phyloP scores from a whole-genome alignment of 2,797 vertebrate genomes.

The Pangasius macronema region DNA sequence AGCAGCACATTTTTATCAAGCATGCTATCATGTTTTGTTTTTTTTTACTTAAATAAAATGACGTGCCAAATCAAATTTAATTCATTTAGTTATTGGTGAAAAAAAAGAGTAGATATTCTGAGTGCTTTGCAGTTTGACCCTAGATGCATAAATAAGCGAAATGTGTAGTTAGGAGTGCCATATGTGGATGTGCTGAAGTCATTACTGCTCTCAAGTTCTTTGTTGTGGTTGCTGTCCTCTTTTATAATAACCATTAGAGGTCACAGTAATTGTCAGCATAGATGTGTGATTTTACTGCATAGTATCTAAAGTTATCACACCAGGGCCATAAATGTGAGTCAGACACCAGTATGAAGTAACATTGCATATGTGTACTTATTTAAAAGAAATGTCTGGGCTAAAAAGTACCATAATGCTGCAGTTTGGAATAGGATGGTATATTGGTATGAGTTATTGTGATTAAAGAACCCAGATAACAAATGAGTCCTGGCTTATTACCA shows the following conservation, averaged over 20 bases:
- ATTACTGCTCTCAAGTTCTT: constrained; percentile 63
- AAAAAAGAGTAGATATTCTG: not conserved
- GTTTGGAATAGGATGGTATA: not conserved
- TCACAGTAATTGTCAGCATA: constrained; percentile 56
- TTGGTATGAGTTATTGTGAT: not conserved
- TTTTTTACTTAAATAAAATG: not conserved
- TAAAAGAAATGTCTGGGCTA: not conserved
- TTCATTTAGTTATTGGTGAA: not conserved
- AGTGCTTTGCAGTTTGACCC: not conserved
- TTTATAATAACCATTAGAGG: constrained; percentile 73
- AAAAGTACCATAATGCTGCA: not conserved
- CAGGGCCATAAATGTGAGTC: constrained; percentile 9
- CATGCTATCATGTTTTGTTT: too few relatives aligned
- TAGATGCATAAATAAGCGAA: constrained; percentile 11
- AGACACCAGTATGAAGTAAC: constrained; percentile 18
- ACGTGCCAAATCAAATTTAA: not conserved
- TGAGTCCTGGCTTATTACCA: not conserved
- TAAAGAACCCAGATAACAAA: not conserved
- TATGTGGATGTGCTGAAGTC: constrained; percentile 63
- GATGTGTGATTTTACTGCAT: constrained; percentile 24
- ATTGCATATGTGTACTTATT: not conserved
- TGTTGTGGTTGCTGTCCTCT: constrained; percentile 71
- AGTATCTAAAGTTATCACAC: constrained; percentile 29
- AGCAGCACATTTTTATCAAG: not conserved
- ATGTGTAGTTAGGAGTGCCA: constrained; percentile 20